Evolutionary conservation across 1,140 invertebrate species (phyloP), one percentile per base, ranked within the genome.

Genomic region (Diabrotica undecimpunctata): DNA sequence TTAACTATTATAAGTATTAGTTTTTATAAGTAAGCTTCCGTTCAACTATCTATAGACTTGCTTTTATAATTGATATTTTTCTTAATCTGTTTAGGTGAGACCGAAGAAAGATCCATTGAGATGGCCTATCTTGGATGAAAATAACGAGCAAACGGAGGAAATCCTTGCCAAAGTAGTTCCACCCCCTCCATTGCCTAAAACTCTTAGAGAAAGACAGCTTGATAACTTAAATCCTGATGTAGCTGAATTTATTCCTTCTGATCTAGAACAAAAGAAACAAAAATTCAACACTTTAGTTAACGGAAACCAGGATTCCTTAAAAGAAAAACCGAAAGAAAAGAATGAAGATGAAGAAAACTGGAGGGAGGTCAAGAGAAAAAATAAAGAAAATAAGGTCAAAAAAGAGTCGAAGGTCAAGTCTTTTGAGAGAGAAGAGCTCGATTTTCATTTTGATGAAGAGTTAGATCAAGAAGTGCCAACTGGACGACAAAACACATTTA

Each of bases 361-460:
- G 76, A 59, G 64, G 36, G 71, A 77, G 66, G 76, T 77, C 3
- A 75, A 73, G 57, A 68, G 76, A 25, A 76, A 76, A 71, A 72
- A 67, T 55, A 71, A 72, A 54, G 74, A 83, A 77, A 79, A 77
- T 52, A 77, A 72, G 62, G 75, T 78, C 5, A 76, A 73, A 58
- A 72, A 75, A 70, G 64, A 80, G 77, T 68, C 66, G 65, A 63
- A 80, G 79, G 63, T 52, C 46, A 73, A 73, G 63, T 60, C 56
- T 36, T 53, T 67, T 50, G 85, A 88, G 77, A 85, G 88, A 66
- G 93, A 96, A 79, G 95, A 97, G 77, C 80, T 98, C 62, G 92
- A 97, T 79, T 98, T 99, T 82, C 91, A 96, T 81, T 96, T 98
- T 81, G 96, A 99, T 77, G 95, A 98, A 82, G 96, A 99, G 78